These are phyloP conservation scores for Azemiops feae DNA, from an alignment of 2,113 vertebrate species.

Conservation along the genomic window DNA sequence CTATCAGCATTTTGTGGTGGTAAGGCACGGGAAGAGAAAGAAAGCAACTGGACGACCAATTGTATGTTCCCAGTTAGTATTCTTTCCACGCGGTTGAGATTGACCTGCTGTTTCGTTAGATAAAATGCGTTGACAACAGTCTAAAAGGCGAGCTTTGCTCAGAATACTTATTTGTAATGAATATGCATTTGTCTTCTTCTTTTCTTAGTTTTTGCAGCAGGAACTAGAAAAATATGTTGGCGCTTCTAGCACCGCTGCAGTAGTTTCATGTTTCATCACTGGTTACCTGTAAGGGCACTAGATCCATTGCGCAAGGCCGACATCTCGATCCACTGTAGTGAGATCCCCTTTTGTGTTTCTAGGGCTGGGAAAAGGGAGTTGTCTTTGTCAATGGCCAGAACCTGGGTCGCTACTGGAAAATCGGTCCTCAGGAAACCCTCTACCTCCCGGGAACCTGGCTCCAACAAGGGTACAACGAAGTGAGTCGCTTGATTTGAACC, in stretches of 20 bases:
- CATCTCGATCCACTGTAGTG: neutral
- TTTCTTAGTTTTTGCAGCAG: neutral
- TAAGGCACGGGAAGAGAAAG: neutral
- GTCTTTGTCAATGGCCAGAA: slow-evolving; percentile 89
- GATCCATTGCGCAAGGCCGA: neutral
- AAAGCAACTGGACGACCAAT: neutral
- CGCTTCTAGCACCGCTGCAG: neutral
- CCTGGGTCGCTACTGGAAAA: slow-evolving; percentile 92
- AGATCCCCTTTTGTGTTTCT: neutral
- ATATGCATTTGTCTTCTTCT: neutral
- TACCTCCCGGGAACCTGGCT: slow-evolving; percentile 89
- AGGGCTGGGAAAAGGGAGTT: slow-evolving; percentile 96
- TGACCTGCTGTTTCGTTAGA: neutral
- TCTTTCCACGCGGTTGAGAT: neutral
- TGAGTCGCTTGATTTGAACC: slow-evolving; percentile 54
- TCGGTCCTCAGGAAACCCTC: slow-evolving; percentile 90
- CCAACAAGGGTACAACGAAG: slow-evolving; percentile 84
- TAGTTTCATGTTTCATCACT: neutral
- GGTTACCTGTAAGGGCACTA: neutral
- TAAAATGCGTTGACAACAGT: too few relatives aligned
- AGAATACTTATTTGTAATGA: neutral
- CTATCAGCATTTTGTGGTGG: neutral
- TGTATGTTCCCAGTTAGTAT: neutral
- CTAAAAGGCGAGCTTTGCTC: neutral
- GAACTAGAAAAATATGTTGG: neutral